Percentiles rank a stretch among this genome's conserved stretches.
These are phyloP conservation scores for Anabas testudineus DNA, from an alignment of 2,797 vertebrate genomes.

Conservation along the genomic window DNA sequence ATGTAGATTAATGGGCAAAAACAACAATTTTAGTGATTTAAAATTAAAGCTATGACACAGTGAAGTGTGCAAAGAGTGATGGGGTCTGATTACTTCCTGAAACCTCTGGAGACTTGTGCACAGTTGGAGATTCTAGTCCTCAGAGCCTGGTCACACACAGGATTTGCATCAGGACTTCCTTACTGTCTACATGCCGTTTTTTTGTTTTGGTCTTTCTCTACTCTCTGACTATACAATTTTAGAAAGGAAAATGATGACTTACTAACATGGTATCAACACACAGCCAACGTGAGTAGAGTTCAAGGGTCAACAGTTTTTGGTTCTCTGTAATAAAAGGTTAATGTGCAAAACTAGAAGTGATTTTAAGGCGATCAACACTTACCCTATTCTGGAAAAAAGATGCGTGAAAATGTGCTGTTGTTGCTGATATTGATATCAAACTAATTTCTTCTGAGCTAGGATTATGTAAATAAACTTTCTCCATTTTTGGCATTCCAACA, in stretches of 20 bases:
- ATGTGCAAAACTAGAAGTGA: not conserved
- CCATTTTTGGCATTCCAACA: slow-evolving; percentile 99
- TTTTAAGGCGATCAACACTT: slow-evolving; percentile 76
- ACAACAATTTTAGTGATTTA: not conserved
- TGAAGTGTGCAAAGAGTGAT: no score
- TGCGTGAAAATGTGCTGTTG: slow-evolving; percentile 99
- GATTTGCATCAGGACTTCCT: slow-evolving; percentile 5
- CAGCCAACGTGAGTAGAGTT: slow-evolving; percentile 1
- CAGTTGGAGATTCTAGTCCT: not conserved
- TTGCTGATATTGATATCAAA: slow-evolving; percentile 99
- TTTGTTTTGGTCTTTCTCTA: not conserved
- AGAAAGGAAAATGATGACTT: not conserved
- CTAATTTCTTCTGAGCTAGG: slow-evolving; percentile 99
- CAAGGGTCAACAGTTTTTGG: not conserved
- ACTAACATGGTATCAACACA: not conserved
- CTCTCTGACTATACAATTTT: not conserved
- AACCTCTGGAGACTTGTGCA: not conserved
- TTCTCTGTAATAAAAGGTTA: not conserved
- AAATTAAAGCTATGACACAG: not conserved
- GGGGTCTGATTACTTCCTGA: not conserved
- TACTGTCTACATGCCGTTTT: not conserved
- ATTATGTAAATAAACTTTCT: slow-evolving; percentile 99
- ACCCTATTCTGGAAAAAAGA: slow-evolving; percentile 99
- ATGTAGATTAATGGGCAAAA: no score
- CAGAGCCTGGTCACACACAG: slow-evolving; percentile 5